Evolutionary conservation across 2,113 vertebrate species (phyloP).

Genomic region (Anoura caudifer): DNA sequence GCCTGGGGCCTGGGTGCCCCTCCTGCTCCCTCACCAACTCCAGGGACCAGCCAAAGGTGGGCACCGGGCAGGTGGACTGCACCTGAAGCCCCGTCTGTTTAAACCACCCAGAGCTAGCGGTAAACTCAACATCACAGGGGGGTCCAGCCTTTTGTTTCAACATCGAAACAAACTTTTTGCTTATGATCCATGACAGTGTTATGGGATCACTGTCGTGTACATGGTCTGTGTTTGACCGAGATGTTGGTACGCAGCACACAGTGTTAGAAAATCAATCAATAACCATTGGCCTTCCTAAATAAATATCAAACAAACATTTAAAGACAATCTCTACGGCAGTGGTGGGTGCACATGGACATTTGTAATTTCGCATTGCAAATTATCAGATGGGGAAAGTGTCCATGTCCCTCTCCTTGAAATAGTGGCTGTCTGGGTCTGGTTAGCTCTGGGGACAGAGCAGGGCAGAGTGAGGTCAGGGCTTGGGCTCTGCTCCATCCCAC

Average conservation of each 20-base stretch:
- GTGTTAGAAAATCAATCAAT: neutral
- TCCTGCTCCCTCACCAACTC: neutral
- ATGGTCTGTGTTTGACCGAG: neutral
- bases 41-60: rapidly evolving
- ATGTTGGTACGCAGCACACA: neutral
- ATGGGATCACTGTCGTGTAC: neutral
- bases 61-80: neutral
- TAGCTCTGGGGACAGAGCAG: neutral
- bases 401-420: neutral
- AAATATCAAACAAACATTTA: neutral
- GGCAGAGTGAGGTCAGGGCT: neutral
- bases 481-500: neutral
- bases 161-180: neutral
- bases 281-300: neutral
- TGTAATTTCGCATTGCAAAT: neutral
- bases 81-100: neutral
- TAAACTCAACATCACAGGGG: neutral
- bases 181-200: neutral
- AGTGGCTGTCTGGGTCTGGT: neutral
- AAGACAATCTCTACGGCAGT: neutral
- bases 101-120: neutral
- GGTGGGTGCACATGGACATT: neutral
- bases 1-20: too few species aligned
- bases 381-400: neutral
- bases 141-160: neutral